phyloP scores from a whole-genome alignment of 2,113 vertebrate genomes.

The Syngnathoides biaculeatus region DNA sequence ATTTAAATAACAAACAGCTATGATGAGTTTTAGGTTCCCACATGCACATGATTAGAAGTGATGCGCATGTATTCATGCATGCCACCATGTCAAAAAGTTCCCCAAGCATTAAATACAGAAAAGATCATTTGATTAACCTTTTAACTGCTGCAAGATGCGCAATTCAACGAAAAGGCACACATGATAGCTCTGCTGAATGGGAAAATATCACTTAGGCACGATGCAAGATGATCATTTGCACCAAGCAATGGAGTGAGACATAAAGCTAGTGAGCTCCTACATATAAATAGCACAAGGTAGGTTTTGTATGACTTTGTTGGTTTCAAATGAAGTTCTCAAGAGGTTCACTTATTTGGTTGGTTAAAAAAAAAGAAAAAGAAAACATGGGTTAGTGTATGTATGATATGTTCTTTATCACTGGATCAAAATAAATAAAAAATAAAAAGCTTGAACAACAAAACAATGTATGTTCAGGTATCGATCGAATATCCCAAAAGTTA shows the following conservation, averaged over 20 bases:
- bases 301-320: not conserved
- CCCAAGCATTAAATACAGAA: not conserved
- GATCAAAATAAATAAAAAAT: too few relatives aligned
- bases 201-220: not conserved
- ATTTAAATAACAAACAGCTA: not conserved
- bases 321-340: not conserved
- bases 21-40: not conserved
- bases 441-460: too few relatives aligned
- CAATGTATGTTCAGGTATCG: too few relatives aligned
- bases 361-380: too few relatives aligned
- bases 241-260: not conserved
- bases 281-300: too few relatives aligned
- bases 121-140: constrained; percentile 7
- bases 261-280: not conserved
- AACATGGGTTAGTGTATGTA: too few relatives aligned
- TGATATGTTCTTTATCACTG: too few relatives aligned
- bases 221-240: not conserved
- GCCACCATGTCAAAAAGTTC: not conserved
- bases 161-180: not conserved
- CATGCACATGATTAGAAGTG: constrained; percentile 1
- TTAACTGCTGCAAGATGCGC: not conserved
- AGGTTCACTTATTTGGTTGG: not conserved
- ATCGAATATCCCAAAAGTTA: too few relatives aligned
- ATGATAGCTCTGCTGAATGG: not conserved
- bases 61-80: not conserved